Percentiles rank a stretch among this genome's conserved stretches.
Evolutionary conservation across 2,113 vertebrate species (phyloP).

Genomic region (Macquaria australasica): DNA sequence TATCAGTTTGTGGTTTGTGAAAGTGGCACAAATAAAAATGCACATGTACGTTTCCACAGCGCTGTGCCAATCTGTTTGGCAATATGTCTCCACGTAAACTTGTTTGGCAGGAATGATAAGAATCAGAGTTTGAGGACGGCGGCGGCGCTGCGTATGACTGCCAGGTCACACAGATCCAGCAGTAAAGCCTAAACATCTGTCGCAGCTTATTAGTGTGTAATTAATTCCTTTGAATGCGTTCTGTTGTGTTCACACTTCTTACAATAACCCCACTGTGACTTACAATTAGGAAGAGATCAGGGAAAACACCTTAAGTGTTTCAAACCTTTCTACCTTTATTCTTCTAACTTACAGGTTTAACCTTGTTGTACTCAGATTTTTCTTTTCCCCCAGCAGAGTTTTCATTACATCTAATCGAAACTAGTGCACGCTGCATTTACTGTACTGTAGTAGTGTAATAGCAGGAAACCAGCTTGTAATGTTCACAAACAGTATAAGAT

Average conservation of each 20-base stretch:
- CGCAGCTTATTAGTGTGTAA: conserved; percentile 55
- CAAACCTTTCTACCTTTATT: conserved; percentile 28
- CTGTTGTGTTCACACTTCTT: conserved; percentile 29
- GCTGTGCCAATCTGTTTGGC: conserved; percentile 4
- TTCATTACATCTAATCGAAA: conserved; percentile 74
- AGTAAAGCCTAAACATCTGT: conserved; percentile 58
- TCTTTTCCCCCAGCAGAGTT: conserved; percentile 12
- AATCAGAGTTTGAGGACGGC: conserved; percentile 47
- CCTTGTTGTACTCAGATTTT: conserved; percentile 12
- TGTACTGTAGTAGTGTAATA: conserved; percentile 51
- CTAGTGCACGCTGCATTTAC: conserved; percentile 53
- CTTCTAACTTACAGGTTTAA: conserved; percentile 39
- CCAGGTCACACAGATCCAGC: conserved; percentile 44
- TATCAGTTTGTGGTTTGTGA: conserved; percentile 45
- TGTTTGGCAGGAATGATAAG: conserved; percentile 73
- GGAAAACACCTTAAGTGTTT: conserved; percentile 50
- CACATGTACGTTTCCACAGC: neutral
- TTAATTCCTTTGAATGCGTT: conserved; percentile 57
- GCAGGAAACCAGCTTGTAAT: conserved; percentile 71
- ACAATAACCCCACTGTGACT: conserved; percentile 55
- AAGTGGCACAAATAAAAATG: conserved; percentile 47
- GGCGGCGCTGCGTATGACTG: neutral
- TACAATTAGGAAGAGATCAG: conserved; percentile 49
- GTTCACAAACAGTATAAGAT: conserved; percentile 31
- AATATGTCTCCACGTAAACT: conserved; percentile 44